These are phyloP conservation scores for Vireo altiloquus DNA, from an alignment of 2,113 vertebrate genomes.

Conservation along the genomic window DNA sequence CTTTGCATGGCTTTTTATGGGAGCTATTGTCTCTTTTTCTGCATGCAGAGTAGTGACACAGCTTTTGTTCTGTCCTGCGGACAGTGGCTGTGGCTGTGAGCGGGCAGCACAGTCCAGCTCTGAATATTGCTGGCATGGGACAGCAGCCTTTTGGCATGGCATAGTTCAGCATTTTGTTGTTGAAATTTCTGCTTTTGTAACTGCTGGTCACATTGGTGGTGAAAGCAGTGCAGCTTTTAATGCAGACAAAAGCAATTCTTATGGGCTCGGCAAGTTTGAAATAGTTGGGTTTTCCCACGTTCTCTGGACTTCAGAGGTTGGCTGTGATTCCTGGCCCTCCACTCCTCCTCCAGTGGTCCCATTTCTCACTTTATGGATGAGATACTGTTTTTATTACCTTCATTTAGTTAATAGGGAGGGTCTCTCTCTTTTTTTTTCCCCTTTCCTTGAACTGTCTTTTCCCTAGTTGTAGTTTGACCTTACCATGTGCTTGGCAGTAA, in stretches of 20 bases:
- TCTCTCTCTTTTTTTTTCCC: neutral
- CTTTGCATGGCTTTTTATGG: neutral
- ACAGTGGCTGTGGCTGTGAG: neutral
- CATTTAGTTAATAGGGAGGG: neutral
- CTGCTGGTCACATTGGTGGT: slow-evolving; percentile 36
- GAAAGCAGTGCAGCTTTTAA: slow-evolving; percentile 24
- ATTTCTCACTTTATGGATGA: neutral
- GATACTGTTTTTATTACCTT: neutral
- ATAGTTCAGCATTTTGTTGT: neutral
- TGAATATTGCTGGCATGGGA: neutral
- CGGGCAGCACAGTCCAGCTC: neutral
- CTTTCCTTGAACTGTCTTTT: neutral
- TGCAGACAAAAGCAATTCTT: slow-evolving; percentile 17
- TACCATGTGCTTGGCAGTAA: neutral
- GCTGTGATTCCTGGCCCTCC: neutral
- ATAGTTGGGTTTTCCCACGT: neutral
- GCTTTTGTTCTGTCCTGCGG: neutral
- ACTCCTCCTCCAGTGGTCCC: neutral
- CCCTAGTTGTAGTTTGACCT: neutral
- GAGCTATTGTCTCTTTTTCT: neutral
- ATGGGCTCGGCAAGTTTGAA: slow-evolving; percentile 14
- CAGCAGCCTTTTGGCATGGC: slow-evolving; percentile 8
- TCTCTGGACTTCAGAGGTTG: neutral
- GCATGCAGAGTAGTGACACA: neutral
- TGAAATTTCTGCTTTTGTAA: slow-evolving; percentile 47